A percentile compares a stretch with the other conserved stretches of the same genome.
Evolutionary conservation across 2,113 vertebrate species (phyloP).

Genomic region (Camelus bactrianus): DNA sequence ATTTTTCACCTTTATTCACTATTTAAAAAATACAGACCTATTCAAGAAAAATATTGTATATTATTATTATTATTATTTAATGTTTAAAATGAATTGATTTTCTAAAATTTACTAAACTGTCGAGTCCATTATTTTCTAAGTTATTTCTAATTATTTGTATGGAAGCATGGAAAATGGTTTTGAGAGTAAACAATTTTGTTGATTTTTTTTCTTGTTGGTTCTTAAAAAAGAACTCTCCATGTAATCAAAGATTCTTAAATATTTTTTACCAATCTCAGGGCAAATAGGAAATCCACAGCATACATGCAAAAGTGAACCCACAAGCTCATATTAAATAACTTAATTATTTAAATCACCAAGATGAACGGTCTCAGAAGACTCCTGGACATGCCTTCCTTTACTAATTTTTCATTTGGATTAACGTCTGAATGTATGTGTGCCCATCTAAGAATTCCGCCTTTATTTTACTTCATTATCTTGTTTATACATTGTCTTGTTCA

Average conservation of each 20-base stretch:
- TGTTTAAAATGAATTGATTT: neutral
- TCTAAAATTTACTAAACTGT: neutral
- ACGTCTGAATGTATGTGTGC: neutral
- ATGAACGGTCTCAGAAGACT: neutral
- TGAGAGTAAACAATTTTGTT: neutral
- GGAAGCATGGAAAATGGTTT: neutral
- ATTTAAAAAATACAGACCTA: constrained; percentile 24
- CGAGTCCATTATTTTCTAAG: neutral
- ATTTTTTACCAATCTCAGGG: neutral
- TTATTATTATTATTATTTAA: neutral
- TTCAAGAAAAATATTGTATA: neutral
- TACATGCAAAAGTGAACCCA: neutral
- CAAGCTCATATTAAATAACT: neutral
- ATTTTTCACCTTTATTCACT: neutral
- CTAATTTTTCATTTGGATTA: neutral
- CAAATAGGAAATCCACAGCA: neutral
- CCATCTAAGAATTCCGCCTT: neutral
- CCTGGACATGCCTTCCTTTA: neutral
- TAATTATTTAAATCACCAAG: neutral
- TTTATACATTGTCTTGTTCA: accelerated
- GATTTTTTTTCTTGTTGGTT: constrained; percentile 6
- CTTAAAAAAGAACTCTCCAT: neutral
- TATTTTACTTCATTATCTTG: neutral
- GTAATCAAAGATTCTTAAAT: neutral
- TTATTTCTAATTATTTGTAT: neutral